phyloP scores from a whole-genome alignment of 2,113 vertebrate species.

The Charadrius vociferus region DNA sequence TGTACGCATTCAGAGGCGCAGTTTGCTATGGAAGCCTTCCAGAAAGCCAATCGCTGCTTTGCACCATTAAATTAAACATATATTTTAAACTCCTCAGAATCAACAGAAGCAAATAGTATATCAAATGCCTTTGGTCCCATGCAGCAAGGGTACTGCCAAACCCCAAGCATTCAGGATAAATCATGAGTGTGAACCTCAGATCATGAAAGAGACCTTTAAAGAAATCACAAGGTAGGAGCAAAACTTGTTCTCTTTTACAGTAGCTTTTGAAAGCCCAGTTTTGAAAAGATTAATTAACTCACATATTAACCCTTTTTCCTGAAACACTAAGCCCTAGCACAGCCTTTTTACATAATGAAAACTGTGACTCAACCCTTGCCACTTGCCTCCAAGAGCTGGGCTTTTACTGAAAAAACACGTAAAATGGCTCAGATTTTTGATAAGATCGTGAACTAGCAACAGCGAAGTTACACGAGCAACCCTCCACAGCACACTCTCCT shows the following conservation, averaged over 20 bases:
- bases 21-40: constrained; percentile 42
- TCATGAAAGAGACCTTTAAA: constrained; percentile 43
- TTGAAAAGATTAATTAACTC: background rate
- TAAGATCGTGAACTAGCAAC: background rate
- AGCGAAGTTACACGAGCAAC: background rate
- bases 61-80: background rate
- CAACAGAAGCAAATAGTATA: constrained; percentile 23
- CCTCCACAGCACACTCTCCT: background rate
- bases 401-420: background rate
- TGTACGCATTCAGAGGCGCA: background rate
- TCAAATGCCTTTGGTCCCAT: background rate
- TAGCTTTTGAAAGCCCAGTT: background rate
- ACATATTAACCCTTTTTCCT: background rate
- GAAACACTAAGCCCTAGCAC: background rate
- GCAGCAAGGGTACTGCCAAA: constrained; percentile 25
- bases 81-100: constrained; percentile 15
- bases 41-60: constrained; percentile 6
- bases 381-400: background rate
- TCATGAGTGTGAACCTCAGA: background rate
- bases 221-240: background rate
- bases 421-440: accelerated
- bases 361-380: background rate
- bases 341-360: background rate
- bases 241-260: background rate
- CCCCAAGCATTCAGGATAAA: constrained; percentile 24